phyloP scores from a whole-genome alignment of 1,140 invertebrate species.

The Platyura marginata region DNA sequence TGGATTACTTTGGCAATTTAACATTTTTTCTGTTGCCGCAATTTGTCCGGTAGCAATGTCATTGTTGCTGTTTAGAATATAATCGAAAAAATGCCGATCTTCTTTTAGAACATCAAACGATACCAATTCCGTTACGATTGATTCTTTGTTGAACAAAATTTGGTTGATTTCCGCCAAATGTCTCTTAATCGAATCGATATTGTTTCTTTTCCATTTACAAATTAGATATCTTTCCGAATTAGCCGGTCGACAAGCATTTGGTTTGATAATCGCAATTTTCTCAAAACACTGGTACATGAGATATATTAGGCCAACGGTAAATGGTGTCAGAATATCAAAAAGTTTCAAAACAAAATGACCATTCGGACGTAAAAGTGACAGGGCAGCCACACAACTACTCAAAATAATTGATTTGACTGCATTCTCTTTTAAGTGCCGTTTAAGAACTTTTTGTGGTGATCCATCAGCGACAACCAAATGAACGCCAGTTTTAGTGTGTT shows the following conservation, averaged over 20 bases:
- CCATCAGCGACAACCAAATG: constrained; percentile 98
- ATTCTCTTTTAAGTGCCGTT: constrained; percentile 96
- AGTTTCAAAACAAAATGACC: constrained; percentile 94
- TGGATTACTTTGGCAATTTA: too few relatives aligned
- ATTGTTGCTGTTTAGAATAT: constrained; percentile 68
- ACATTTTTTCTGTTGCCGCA: constrained; percentile 52
- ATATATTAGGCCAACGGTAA: constrained; percentile 85
- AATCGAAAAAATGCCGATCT: constrained; percentile 54
- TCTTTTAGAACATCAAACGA: constrained; percentile 43
- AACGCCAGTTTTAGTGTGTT: constrained; percentile 66
- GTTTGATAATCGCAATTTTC: constrained; percentile 75
- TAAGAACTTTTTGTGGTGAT: constrained; percentile 88
- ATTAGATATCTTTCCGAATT: constrained; percentile 95
- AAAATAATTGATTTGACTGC: constrained; percentile 87
- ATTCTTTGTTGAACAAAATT: constrained; percentile 28
- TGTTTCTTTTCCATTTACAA: constrained; percentile 55
- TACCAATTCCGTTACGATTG: constrained; percentile 45
- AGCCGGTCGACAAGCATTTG: constrained; percentile 90
- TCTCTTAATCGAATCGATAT: constrained; percentile 35
- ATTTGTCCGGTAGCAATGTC: constrained; percentile 53
- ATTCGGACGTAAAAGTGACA: constrained; percentile 62
- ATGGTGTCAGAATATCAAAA: constrained; percentile 90
- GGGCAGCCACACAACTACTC: constrained; percentile 80
- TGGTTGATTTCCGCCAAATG: constrained; percentile 56
- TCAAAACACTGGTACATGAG: constrained; percentile 86